Evolutionary conservation across 2,113 vertebrate species (phyloP).

Genomic region (Oncorhynchus mykiss): DNA sequence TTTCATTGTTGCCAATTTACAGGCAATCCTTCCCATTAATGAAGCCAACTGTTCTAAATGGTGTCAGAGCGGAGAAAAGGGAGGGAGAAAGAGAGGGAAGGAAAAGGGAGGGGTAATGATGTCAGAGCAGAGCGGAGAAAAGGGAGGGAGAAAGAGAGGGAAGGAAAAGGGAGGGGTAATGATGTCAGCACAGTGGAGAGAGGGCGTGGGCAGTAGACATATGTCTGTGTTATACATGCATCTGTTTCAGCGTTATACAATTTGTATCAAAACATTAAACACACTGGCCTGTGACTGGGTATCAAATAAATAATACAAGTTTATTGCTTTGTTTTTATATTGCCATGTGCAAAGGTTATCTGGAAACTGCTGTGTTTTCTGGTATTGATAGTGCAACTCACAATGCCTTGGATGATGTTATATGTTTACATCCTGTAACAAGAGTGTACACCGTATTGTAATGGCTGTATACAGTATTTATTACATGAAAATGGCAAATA

Average conservation of each 20-base stretch:
- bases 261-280: slow-evolving; percentile 52
- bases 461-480: no score
- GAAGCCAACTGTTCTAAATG: slow-evolving; percentile 86
- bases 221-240: slow-evolving; percentile 67
- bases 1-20: slow-evolving; percentile 94
- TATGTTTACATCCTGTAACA: no score
- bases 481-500: no score
- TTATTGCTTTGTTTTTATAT: slow-evolving; percentile 14
- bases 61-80: slow-evolving; percentile 37
- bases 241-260: slow-evolving; percentile 61
- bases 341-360: no score
- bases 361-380: no score
- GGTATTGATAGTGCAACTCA: no score
- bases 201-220: slow-evolving; percentile 66
- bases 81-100: slow-evolving; percentile 37
- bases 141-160: slow-evolving; percentile 30
- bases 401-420: no score
- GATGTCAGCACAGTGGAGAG: slow-evolving; percentile 15
- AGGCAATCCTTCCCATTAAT: slow-evolving; percentile 92
- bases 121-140: slow-evolving; percentile 31
- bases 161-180: slow-evolving; percentile 24
- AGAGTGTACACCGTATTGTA: no score
- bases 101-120: slow-evolving; percentile 20
- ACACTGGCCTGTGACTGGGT: slow-evolving; percentile 51
- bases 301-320: slow-evolving; percentile 69